These are phyloP conservation scores for Drosophila willistoni DNA, from an alignment of 1,140 invertebrate species.

Conservation along the genomic window DNA sequence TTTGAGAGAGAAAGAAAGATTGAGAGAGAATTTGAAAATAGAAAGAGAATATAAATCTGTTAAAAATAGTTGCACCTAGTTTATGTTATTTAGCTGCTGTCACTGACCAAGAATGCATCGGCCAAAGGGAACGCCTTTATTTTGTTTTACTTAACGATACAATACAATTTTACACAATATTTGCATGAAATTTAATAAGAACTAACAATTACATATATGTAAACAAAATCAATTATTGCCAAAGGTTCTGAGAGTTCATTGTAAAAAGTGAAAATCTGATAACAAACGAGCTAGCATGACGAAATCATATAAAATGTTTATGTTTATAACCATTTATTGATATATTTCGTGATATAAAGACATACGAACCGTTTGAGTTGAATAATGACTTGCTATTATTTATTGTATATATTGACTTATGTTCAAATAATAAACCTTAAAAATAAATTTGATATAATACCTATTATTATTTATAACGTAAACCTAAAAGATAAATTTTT, in stretches of 20 bases:
- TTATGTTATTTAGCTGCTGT: conserved; percentile 40
- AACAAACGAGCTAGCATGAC: background rate
- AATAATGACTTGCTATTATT: no score
- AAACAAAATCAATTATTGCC: background rate
- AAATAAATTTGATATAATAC: no score
- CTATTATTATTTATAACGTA: no score
- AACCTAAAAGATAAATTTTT: no score
- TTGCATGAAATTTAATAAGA: background rate
- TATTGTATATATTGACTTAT: no score
- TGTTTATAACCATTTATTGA: no score
- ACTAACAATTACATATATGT: background rate
- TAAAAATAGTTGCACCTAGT: conserved; percentile 61
- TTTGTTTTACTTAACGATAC: conserved; percentile 5
- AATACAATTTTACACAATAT: background rate
- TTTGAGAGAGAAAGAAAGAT: conserved; percentile 7
- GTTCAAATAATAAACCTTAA: no score
- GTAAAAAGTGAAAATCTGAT: background rate
- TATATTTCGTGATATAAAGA: no score
- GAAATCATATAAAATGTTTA: background rate
- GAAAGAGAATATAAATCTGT: conserved; percentile 31
- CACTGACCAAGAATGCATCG: conserved; percentile 55
- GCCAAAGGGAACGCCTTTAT: conserved; percentile 43
- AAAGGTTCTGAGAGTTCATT: background rate
- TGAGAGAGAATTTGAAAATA: conserved; percentile 1
- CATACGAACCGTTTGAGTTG: no score